phyloP scores from a whole-genome alignment of 2,113 vertebrate species.

The Narcine bancroftii region DNA sequence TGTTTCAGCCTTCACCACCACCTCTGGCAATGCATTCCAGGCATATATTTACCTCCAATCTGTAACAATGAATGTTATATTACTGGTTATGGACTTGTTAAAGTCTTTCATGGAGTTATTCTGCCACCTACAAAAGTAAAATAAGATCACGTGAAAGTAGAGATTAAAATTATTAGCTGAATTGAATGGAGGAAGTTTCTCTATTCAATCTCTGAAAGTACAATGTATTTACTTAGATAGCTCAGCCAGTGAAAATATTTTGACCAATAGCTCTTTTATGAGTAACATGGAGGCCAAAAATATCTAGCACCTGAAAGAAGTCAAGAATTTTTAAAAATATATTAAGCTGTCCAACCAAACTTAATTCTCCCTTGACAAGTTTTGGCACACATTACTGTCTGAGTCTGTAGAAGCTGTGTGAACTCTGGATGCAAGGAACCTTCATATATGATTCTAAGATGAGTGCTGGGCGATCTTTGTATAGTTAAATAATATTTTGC shows the following conservation, averaged over 20 bases:
- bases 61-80: neutral
- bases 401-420: slow-evolving; percentile 14
- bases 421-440: neutral
- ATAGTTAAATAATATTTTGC: neutral
- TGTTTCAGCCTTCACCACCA: no score
- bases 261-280: neutral
- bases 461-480: neutral
- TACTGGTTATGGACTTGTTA: neutral
- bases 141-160: neutral
- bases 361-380: slow-evolving; percentile 30
- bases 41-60: neutral
- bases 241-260: neutral
- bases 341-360: neutral
- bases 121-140: neutral
- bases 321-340: slow-evolving; percentile 24
- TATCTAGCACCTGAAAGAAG: neutral
- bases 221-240: neutral
- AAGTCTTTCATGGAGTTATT: neutral
- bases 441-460: neutral
- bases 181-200: neutral
- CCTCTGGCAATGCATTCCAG: no score
- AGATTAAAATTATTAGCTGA: neutral
- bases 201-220: neutral
- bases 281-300: slow-evolving; percentile 21
- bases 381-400: slow-evolving; percentile 19